Conservation (phyloP, 1,140 invertebrate species). For the Microplitis demolitor region DNA sequence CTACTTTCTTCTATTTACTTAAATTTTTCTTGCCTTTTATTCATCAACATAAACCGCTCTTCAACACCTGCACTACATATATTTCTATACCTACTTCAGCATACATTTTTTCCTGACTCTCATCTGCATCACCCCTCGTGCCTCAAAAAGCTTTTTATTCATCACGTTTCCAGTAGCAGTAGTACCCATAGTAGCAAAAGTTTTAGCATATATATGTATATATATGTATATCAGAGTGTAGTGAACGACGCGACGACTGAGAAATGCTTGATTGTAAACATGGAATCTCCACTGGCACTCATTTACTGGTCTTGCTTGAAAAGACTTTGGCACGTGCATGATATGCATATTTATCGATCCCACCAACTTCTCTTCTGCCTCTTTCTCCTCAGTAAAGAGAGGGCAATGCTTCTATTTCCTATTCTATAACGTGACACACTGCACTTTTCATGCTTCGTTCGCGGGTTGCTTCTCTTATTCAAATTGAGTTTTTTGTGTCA, state of each 20-base stretch:
- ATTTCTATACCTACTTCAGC: background rate
- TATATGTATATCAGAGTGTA: no score
- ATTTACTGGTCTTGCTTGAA: slow-evolving; percentile 14
- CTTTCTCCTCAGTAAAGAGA: background rate
- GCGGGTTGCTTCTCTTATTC: background rate
- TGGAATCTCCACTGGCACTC: background rate
- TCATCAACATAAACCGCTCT: no score
- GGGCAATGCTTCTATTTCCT: background rate
- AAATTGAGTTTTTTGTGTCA: slow-evolving; percentile 13
- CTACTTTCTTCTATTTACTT: no score
- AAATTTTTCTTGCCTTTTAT: no score
- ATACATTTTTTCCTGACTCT: background rate
- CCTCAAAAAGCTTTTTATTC: background rate
- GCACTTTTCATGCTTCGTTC: slow-evolving; percentile 7
- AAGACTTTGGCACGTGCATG: slow-evolving; percentile 27
- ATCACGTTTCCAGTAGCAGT: background rate
- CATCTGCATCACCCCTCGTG: background rate
- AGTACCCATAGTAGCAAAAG: background rate
- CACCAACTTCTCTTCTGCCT: background rate
- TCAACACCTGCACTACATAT: background rate
- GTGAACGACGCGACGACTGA: background rate
- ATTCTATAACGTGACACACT: slow-evolving; percentile 6
- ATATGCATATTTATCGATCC: slow-evolving; percentile 20
- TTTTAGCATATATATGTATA: background rate
- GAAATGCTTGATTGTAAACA: slow-evolving; percentile 13